Evolutionary conservation across 2,888 invertebrate genomes (phyloP).

Genomic region (Sarcophaga variegata): DNA sequence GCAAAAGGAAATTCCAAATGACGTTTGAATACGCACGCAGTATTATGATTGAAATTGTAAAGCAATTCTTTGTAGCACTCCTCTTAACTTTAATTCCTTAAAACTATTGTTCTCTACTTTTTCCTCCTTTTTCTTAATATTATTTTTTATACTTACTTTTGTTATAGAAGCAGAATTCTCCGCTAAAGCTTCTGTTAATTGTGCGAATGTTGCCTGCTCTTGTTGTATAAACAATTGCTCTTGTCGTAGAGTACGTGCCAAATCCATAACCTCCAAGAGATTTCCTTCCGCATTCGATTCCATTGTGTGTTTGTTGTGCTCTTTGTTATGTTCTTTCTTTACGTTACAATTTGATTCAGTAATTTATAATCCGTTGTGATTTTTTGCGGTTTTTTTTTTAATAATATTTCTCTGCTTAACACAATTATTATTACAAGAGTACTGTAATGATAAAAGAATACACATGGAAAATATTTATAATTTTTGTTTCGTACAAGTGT

Average conservation of each 20-base stretch:
- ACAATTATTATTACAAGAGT: slow-evolving; percentile 40
- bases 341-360: slow-evolving; percentile 28
- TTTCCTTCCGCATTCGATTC: slow-evolving; percentile 80
- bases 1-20: too few species aligned
- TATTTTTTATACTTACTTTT: slow-evolving; percentile 73
- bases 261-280: slow-evolving; percentile 81
- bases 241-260: slow-evolving; percentile 81
- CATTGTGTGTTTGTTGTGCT: slow-evolving; percentile 73
- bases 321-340: slow-evolving; percentile 21
- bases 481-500: slow-evolving; percentile 2
- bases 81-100: too few species aligned
- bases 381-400: slow-evolving; percentile 8
- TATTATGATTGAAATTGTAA: too few species aligned
- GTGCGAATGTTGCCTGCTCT: slow-evolving; percentile 91
- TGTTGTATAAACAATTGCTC: slow-evolving; percentile 94
- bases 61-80: too few species aligned
- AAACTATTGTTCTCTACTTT: not conserved
- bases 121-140: not conserved
- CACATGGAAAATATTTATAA: slow-evolving; percentile 12
- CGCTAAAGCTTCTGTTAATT: slow-evolving; percentile 88
- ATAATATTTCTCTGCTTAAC: slow-evolving; percentile 27
- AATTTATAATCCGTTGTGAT: slow-evolving; percentile 3
- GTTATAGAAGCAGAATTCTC: slow-evolving; percentile 84
- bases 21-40: too few species aligned
- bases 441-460: slow-evolving; percentile 40